Evolutionary conservation across 2,888 invertebrate genomes (phyloP).

Genomic region (Nephrotoma appendiculata): DNA sequence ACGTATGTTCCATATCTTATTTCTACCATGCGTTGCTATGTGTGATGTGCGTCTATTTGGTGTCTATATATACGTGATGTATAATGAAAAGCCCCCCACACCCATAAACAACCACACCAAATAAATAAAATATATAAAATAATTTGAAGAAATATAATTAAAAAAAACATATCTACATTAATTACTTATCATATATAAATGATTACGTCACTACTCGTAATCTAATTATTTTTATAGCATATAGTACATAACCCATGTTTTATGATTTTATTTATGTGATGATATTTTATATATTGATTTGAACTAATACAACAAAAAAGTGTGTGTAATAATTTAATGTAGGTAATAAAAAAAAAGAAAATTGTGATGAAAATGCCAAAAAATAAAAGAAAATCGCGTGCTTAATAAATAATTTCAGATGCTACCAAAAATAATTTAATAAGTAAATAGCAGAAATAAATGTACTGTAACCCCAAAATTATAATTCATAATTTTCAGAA

Average conservation of each 20-base stretch:
- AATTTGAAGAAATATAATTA: neutral
- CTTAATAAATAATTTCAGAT: constrained; percentile 1
- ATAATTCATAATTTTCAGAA: neutral
- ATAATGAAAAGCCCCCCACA: neutral
- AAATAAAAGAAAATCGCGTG: neutral
- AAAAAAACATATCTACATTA: neutral
- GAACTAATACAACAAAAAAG: neutral
- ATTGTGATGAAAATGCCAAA: constrained; percentile 6
- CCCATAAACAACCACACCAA: neutral
- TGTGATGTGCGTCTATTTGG: neutral
- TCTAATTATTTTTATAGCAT: neutral
- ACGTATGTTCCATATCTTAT: neutral
- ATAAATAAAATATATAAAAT: neutral
- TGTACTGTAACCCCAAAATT: neutral
- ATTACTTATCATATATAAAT: neutral
- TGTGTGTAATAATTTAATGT: neutral
- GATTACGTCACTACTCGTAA: neutral
- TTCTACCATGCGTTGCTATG: neutral
- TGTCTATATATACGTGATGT: neutral
- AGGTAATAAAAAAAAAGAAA: neutral
- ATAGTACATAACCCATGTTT: neutral
- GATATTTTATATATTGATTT: neutral
- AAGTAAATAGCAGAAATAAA: constrained; percentile 4
- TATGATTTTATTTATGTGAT: neutral
- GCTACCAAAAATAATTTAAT: constrained; percentile 3